A percentile compares a stretch with the other conserved stretches of the same genome.
These are phyloP conservation scores for Delia radicum DNA, from an alignment of 1,140 invertebrate genomes.

Conservation along the genomic window DNA sequence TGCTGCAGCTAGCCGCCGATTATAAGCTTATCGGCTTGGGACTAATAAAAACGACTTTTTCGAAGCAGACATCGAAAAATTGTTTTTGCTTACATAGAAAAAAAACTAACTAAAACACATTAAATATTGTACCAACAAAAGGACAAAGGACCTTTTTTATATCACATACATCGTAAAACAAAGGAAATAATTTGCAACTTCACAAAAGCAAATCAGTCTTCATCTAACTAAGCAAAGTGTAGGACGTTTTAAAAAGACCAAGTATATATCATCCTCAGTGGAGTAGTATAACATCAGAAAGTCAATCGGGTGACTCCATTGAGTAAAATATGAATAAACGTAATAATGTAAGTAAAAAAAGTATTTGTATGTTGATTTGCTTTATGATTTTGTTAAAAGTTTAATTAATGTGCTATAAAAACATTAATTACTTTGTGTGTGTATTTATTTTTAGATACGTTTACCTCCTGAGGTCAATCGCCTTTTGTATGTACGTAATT, in stretches of 20 bases:
- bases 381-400: background rate
- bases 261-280: no score
- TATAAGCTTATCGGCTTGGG: no score
- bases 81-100: background rate
- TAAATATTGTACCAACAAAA: background rate
- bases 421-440: background rate
- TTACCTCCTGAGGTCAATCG: slow-evolving; percentile 98
- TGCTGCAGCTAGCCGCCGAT: no score
- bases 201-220: background rate
- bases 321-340: slow-evolving; percentile 46
- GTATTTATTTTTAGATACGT: slow-evolving; percentile 78
- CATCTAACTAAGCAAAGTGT: background rate
- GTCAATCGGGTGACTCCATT: background rate
- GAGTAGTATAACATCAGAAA: background rate
- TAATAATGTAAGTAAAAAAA: slow-evolving; percentile 53
- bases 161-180: background rate
- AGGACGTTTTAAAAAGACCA: background rate
- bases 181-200: background rate
- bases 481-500: slow-evolving; percentile 94
- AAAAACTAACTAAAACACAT: background rate
- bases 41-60: background rate
- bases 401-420: background rate
- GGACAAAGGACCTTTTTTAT: background rate
- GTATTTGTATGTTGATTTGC: slow-evolving; percentile 28
- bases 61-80: background rate